Conservation (phyloP, 2,888 invertebrate genomes). For the Drosophila bunnanda region DNA sequence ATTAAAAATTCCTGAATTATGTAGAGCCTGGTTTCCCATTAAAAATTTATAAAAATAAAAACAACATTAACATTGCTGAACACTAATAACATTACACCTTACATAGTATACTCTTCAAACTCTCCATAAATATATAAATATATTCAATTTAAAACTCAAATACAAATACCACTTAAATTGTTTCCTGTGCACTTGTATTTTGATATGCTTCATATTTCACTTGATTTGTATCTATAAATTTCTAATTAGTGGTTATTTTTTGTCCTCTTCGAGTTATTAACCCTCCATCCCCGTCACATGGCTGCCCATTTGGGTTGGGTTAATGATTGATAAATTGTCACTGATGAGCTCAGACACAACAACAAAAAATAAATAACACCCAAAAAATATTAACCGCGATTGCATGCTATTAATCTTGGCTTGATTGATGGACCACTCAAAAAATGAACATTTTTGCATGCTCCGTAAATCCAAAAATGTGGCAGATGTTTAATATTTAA, state of each 20-base stretch:
- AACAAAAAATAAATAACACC: not conserved
- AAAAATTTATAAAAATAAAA: not conserved
- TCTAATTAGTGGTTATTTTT: conserved; percentile 56
- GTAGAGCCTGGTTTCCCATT: too few relatives aligned
- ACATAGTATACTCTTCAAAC: not conserved
- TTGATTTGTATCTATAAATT: conserved; percentile 60
- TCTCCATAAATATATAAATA: not conserved
- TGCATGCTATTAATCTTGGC: conserved; percentile 42
- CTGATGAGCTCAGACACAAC: conserved; percentile 32
- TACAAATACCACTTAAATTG: not conserved
- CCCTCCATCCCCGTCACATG: conserved; percentile 32
- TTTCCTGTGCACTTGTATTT: not conserved
- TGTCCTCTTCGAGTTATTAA: conserved; percentile 25
- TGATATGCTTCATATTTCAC: conserved; percentile 19
- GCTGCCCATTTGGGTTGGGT: conserved; percentile 43
- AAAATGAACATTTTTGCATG: not conserved
- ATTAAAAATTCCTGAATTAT: too few relatives aligned
- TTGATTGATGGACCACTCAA: conserved; percentile 38
- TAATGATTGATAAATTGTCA: conserved; percentile 44
- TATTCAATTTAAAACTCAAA: too few relatives aligned
- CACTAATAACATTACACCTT: too few relatives aligned
- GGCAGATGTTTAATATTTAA: conserved; percentile 21
- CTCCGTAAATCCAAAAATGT: not conserved
- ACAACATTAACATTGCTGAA: too few relatives aligned
- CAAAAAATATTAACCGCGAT: conserved; percentile 20